Conservation (phyloP, 2,113 vertebrate species). For the Dromaius novaehollandiae region DNA sequence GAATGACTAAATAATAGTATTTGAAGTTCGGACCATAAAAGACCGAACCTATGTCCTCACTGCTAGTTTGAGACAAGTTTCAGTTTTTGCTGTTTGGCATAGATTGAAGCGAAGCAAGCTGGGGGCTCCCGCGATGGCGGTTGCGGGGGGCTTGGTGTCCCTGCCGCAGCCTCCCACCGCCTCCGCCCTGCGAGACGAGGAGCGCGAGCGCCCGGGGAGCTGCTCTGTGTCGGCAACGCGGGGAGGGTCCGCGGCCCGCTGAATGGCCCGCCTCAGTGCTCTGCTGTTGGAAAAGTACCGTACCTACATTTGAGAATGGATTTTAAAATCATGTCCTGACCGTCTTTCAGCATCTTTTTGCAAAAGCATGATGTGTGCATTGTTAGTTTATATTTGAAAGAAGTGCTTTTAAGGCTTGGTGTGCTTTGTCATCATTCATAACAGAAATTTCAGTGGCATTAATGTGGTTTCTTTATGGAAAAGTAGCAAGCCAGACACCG, state of each 20-base stretch:
- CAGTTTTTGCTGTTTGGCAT: background rate
- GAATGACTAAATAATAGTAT: background rate
- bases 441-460: background rate
- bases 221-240: rapidly evolving
- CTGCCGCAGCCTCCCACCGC: background rate
- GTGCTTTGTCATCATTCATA: background rate
- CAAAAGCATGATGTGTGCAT: background rate
- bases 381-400: background rate
- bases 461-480: background rate
- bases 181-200: background rate
- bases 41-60: background rate
- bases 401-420: background rate
- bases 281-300: rapidly evolving
- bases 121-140: background rate
- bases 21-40: background rate
- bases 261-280: background rate
- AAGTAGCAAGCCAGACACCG: background rate
- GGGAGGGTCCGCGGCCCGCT: background rate
- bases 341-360: background rate
- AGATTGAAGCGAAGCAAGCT: background rate
- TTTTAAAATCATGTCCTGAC: background rate
- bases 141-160: background rate
- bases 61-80: background rate
- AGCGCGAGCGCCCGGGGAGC: background rate
- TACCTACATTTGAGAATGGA: background rate